phyloP scores from a whole-genome alignment of 2,888 invertebrate genomes.

The Trachelus stipa region DNA sequence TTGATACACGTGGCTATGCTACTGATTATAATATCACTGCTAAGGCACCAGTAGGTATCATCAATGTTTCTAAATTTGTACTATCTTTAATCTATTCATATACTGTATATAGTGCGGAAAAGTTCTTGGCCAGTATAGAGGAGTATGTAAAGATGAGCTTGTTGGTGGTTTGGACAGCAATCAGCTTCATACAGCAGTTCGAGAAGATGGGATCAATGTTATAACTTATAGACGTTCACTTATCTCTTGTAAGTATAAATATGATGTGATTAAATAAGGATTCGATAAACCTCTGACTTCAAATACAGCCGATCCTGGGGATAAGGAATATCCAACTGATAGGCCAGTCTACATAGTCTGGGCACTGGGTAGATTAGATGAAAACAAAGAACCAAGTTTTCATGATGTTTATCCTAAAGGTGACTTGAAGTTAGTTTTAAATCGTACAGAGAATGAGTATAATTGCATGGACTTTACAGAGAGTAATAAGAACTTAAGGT shows the following conservation, averaged over 20 bases:
- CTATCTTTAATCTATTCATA: conserved; percentile 9
- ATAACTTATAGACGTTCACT: conserved; percentile 83
- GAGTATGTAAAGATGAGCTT: conserved; percentile 87
- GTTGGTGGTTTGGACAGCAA: conserved; percentile 85
- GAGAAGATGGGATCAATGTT: conserved; percentile 81
- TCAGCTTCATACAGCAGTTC: conserved; percentile 80
- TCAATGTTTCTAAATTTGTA: neutral
- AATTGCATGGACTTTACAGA: conserved; percentile 82
- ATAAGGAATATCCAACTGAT: conserved; percentile 78
- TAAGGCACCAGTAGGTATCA: conserved; percentile 76
- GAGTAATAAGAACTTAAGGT: conserved; percentile 51
- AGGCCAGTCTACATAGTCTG: conserved; percentile 78
- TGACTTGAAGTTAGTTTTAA: conserved; percentile 76
- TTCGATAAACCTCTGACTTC: neutral
- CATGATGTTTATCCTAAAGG: conserved; percentile 83
- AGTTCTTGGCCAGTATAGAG: conserved; percentile 86
- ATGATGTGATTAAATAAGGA: neutral
- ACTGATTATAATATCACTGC: conserved; percentile 89
- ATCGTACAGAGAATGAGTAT: conserved; percentile 73
- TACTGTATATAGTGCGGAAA: conserved; percentile 77
- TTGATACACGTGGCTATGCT: conserved; percentile 79
- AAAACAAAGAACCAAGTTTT: conserved; percentile 83
- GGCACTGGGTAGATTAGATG: conserved; percentile 86
- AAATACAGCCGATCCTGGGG: conserved; percentile 78
- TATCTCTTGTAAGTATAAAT: conserved; percentile 74